phyloP scores from a whole-genome alignment of 2,113 vertebrate genomes.

The Cichladusa arquata region DNA sequence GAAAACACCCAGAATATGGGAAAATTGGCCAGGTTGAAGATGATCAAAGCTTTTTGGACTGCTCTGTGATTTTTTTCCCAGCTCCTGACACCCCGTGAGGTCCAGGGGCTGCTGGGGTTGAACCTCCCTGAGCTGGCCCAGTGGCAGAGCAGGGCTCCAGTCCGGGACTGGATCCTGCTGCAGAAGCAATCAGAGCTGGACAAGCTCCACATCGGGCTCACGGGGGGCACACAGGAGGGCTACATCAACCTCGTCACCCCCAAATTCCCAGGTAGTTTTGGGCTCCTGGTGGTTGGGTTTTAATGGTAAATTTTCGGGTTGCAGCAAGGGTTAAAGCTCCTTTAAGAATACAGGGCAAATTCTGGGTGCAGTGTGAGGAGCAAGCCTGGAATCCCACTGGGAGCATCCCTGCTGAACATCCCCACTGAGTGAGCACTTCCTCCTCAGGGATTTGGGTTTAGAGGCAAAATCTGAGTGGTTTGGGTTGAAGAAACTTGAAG shows the following conservation, averaged over 20 bases:
- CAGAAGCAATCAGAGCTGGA: constrained; percentile 64
- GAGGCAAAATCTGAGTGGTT: not conserved
- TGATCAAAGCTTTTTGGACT: too few species aligned
- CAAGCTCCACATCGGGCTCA: constrained; percentile 20
- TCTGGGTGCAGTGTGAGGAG: not conserved
- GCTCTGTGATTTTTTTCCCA: not conserved
- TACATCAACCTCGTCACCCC: constrained; percentile 33
- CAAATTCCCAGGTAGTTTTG: not conserved
- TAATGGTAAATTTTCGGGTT: not conserved
- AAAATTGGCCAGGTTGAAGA: too few species aligned
- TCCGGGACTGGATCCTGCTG: constrained; percentile 36
- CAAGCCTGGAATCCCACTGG: not conserved
- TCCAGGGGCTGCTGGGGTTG: constrained; percentile 58
- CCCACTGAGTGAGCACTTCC: fast-evolving
- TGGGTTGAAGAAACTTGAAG: too few species aligned
- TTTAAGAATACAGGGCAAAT: not conserved
- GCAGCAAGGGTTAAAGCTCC: not conserved
- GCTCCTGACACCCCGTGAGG: constrained; percentile 18
- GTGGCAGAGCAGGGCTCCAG: not conserved
- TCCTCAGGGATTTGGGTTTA: not conserved
- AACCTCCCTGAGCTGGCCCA: not conserved
- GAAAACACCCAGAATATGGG: too few species aligned
- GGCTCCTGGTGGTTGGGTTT: not conserved
- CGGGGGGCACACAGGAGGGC: constrained; percentile 54
- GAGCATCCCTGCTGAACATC: not conserved